phyloP scores from a whole-genome alignment of 2,888 invertebrate genomes.

The Anaspis maculata region DNA sequence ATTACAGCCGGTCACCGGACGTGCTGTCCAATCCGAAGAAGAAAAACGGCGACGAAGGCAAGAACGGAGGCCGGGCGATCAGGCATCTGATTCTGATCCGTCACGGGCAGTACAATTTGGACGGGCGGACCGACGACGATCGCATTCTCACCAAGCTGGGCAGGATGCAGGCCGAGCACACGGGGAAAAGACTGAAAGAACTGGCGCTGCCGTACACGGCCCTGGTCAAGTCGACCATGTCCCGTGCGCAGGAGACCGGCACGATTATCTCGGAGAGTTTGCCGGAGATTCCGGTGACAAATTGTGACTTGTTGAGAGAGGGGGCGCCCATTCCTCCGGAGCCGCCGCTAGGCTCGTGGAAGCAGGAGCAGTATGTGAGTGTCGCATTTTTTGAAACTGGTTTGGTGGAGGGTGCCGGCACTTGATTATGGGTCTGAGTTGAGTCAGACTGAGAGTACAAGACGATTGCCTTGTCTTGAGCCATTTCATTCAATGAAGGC shows the following conservation, averaged over 20 bases:
- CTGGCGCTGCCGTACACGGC: conserved; percentile 71
- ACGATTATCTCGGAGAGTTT: conserved; percentile 68
- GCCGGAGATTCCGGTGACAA: conserved; percentile 47
- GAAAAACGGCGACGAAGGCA: conserved; percentile 45
- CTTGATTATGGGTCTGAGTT: no score
- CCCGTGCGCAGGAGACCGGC: conserved; percentile 86
- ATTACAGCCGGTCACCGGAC: conserved; percentile 64
- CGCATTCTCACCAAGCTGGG: conserved; percentile 75
- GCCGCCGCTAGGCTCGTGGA: conserved; percentile 78
- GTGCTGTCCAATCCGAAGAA: conserved; percentile 56
- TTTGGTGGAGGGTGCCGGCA: no score
- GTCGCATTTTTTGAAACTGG: neutral
- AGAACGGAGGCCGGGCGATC: conserved; percentile 57
- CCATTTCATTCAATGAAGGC: no score
- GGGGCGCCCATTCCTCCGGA: conserved; percentile 94
- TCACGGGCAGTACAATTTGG: conserved; percentile 88
- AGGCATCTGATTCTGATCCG: conserved; percentile 86
- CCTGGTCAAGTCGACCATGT: conserved; percentile 86
- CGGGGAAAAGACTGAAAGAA: conserved; percentile 73
- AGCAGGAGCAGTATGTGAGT: conserved; percentile 68
- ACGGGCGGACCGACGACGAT: conserved; percentile 63
- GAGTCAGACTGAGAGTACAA: no score
- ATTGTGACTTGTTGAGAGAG: conserved; percentile 75
- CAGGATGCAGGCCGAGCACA: conserved; percentile 72
- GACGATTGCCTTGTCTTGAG: no score